These are phyloP conservation scores for Chloroclystis v-ata DNA, from an alignment of 2,888 invertebrate genomes.

Conservation along the genomic window DNA sequence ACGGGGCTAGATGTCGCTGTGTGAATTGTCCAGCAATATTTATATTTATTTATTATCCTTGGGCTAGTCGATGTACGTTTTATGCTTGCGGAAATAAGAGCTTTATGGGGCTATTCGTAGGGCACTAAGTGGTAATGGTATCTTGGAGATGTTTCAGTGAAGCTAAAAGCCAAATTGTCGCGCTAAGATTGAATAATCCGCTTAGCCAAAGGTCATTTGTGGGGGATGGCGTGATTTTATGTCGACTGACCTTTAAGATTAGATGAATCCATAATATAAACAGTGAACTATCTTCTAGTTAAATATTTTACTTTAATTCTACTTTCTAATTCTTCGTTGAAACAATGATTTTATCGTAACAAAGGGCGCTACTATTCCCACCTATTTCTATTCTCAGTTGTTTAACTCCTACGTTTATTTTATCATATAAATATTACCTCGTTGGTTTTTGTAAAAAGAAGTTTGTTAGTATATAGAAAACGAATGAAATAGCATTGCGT, in stretches of 20 bases:
- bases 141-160: constrained; percentile 9
- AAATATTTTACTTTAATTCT: no score
- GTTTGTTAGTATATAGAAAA: no score
- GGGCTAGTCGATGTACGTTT: constrained; percentile 6
- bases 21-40: not conserved
- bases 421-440: no score
- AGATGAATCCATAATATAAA: not conserved
- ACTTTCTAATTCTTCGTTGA: no score
- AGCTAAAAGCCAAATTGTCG: constrained; percentile 9
- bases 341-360: no score
- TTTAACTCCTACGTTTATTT: no score
- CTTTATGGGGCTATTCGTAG: constrained; percentile 6
- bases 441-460: no score
- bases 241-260: constrained; percentile 1
- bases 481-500: no score
- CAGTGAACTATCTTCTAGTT: not conserved
- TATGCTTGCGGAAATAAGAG: constrained; percentile 10
- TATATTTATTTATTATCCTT: constrained; percentile 7
- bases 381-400: no score
- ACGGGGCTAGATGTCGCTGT: no score
- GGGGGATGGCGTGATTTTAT: constrained; percentile 6
- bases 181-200: constrained; percentile 11
- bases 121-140: constrained; percentile 7
- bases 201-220: constrained; percentile 14
- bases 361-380: no score